phyloP scores from a whole-genome alignment of 2,797 vertebrate species.

The Parambassis ranga region DNA sequence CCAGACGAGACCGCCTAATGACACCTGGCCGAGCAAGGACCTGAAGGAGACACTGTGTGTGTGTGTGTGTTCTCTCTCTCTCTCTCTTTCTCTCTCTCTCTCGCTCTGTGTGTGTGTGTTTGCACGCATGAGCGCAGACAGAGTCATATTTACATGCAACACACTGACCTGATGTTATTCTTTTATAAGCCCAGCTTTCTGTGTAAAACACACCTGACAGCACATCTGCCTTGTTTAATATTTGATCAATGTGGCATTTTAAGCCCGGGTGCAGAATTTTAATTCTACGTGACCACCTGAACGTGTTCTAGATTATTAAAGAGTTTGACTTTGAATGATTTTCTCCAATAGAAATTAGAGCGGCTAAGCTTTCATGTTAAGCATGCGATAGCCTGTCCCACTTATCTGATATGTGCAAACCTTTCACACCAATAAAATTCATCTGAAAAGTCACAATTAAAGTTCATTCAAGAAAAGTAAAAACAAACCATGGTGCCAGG shows the following conservation, averaged over 20 bases:
- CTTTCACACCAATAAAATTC: neutral
- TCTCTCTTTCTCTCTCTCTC: too few relatives aligned
- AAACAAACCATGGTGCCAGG: too few relatives aligned
- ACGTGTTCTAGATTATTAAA: neutral
- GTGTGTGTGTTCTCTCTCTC: neutral
- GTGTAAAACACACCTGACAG: neutral
- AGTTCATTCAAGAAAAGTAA: too few relatives aligned
- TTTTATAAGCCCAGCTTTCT: neutral
- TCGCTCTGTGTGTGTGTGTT: too few relatives aligned
- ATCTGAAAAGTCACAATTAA: too few relatives aligned
- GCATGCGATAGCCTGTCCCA: too few relatives aligned
- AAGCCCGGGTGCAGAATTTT: neutral
- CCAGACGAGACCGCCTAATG: slow-evolving; percentile 53
- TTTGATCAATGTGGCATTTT: neutral
- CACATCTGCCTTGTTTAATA: neutral
- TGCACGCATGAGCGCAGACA: neutral
- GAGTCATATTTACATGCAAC: neutral
- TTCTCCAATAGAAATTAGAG: neutral
- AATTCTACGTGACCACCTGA: neutral
- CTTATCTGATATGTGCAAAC: neutral
- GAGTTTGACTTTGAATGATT: neutral
- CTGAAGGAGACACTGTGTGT: slow-evolving; percentile 5
- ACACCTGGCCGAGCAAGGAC: slow-evolving; percentile 43
- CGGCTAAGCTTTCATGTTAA: neutral
- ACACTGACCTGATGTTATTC: neutral